Base-by-base conservation (phyloP, 2,888 invertebrate species). In the Chrysolina haemoptera region DNA sequence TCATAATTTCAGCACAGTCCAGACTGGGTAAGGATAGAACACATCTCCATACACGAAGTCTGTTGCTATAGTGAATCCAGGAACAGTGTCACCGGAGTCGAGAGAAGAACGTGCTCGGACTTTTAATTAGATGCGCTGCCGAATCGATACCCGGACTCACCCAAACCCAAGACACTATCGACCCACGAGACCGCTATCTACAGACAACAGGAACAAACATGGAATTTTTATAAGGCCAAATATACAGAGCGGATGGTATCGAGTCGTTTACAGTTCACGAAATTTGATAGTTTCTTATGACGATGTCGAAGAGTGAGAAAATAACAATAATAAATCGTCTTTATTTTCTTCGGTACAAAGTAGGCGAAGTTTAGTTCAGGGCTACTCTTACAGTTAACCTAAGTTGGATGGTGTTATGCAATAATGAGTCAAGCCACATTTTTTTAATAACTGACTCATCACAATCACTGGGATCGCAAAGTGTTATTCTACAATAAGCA, bases 61-160 rank as follows among this genome's bases (percentile, higher is more conserved):
- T 82, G 83, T 83, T 82, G 82, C 83, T 83, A 83, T 83, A 82
- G 82, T 79, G 84, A 85, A 85, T 85, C 84, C 85, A 83, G 86
- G 85, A 88, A 88, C 87, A 88, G 88, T 88, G 88, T 88, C 88
- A 88, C 87, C 87, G 87, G 87, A 88, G 87, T 87, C 86, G 85
- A 84, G 83, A 84, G 82, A 83, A 84, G 85, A 82, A 88, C 88
- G 88, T 88, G 88, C 87, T 82, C 82, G 84, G 88, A 87, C 86
- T 88, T 85, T 85, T 88, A 88, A 88, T 88, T 88, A 87, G 87
- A 87, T 87, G 87, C 87, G 87, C 83, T 79, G 83, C 82, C 82
- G 83, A 88, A 88, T 88, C 88, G 87, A 88, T 88, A 88, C 84
- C 75, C 79, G 80, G 80, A 82, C 79, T 81, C 81, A 80, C 80